A percentile compares a stretch with the other conserved stretches of the same genome.
phyloP scores from a whole-genome alignment of 2,113 vertebrate genomes.

The Oncorhynchus tshawytscha region DNA sequence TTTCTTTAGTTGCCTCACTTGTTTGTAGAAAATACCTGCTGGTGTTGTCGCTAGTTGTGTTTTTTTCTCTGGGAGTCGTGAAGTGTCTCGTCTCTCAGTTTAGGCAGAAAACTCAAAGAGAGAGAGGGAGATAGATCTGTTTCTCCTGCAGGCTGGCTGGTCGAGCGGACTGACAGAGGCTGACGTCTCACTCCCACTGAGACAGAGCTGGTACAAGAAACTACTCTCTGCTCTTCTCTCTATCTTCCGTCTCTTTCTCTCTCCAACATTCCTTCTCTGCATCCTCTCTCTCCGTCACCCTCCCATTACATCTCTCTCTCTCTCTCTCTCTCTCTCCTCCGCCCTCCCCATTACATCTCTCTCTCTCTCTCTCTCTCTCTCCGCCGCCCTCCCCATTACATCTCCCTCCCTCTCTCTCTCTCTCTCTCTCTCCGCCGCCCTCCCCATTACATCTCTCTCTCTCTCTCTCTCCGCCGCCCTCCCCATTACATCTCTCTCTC shows the following conservation, averaged over 20 bases:
- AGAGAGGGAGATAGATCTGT: not conserved
- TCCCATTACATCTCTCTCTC: constrained; percentile 8
- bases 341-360: too few relatives aligned
- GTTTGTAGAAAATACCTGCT: too few relatives aligned
- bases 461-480: too few relatives aligned
- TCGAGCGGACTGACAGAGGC: constrained; percentile 67
- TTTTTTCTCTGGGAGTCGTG: not conserved
- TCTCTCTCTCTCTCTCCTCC: constrained; percentile 5
- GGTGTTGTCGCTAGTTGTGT: too few relatives aligned
- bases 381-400: too few relatives aligned
- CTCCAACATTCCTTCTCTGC: not conserved
- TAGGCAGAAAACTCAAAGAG: not conserved
- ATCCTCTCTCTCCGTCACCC: not conserved
- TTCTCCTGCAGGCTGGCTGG: constrained; percentile 69
- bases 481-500: too few relatives aligned
- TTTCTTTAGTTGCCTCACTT: too few relatives aligned
- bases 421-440: too few relatives aligned
- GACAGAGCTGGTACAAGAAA: constrained; percentile 52
- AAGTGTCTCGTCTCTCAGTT: not conserved
- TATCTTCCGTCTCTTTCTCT: not conserved
- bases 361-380: constrained; percentile 38
- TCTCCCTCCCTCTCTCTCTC: too few relatives aligned
- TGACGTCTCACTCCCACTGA: constrained; percentile 65
- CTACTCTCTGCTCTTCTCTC: constrained; percentile 37
- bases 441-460: too few relatives aligned